Evolutionary conservation across 2,797 vertebrate genomes (phyloP), one percentile per base, ranked within the genome.

Genomic region (Enteromius argenteus): DNA sequence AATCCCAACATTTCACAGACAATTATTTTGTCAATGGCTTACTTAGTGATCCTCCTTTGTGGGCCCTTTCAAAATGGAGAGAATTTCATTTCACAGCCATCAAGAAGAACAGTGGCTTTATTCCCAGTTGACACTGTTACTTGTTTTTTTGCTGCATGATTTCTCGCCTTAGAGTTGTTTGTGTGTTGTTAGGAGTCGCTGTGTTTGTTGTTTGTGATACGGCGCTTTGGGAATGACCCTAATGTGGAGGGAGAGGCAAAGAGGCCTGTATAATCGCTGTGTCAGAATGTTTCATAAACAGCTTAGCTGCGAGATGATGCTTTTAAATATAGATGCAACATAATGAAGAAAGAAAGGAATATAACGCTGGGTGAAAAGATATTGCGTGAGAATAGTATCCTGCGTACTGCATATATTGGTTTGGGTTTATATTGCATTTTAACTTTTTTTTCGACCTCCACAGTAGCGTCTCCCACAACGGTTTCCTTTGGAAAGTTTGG

Each of bases 251-350:
- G 44, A 27, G 79, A 80, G 85, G 71, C 80, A 86, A 81, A 79
- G 83, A 86, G 76, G 86, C 72, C 46, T 35, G 67, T 66, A 77
- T 92, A 91, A 91, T 89, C 86, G 87, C 88, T 83, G 75, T 90
- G 90, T 91, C 88, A 56, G 58, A 89, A 90, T 90, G 90, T 87
- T 85, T 90, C 92, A 91, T 91, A 91, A 92, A 90, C 88, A 85
- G 88, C 85, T 90, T 92, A 91, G 91, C 90, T 93, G 56, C 0
- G 10, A 76, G 44, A 56, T 21, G 17, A 56, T 68, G 60, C 87
- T 89, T 92, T 93, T 90, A 90, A 92, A 91, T 91, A 89, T 87
- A 92, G 90, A 92, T 92, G 86, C 88, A 90, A 87, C 87, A 87
- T 92, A 94, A 93, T 93, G 91, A 92, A 89, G 88, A 89, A 56